Conservation (phyloP, 2,888 invertebrate species). For the Yponomeuta cagnagella region DNA sequence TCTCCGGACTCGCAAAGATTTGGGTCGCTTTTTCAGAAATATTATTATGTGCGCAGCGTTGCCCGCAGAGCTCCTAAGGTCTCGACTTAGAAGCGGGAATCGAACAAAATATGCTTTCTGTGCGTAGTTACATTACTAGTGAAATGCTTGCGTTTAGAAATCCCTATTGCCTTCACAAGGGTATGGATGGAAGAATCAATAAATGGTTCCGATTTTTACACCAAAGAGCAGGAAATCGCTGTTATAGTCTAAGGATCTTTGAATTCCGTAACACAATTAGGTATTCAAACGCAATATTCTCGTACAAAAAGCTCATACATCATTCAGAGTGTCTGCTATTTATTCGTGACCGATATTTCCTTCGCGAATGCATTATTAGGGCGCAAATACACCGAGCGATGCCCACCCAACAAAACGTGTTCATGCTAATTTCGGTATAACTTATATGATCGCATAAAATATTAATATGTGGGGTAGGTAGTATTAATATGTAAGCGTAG, state of each 20-base stretch:
- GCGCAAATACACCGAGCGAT: neutral
- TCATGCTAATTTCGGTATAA: too few relatives aligned
- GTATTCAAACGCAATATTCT: neutral
- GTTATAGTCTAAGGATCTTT: neutral
- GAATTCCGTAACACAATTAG: neutral
- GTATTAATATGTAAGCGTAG: too few relatives aligned
- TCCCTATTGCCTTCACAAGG: neutral
- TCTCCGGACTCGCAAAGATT: conserved; percentile 5
- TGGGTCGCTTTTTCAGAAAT: conserved; percentile 3
- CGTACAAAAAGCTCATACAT: neutral
- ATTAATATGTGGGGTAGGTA: too few relatives aligned
- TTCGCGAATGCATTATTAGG: neutral
- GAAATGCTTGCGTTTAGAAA: conserved; percentile 6
- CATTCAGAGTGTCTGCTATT: neutral
- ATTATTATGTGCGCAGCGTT: neutral
- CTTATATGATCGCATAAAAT: too few relatives aligned
- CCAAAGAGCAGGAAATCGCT: conserved; percentile 22
- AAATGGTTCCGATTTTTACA: conserved; percentile 18
- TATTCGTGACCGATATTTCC: neutral
- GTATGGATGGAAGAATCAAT: neutral
- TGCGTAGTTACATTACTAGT: neutral
- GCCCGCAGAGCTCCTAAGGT: neutral
- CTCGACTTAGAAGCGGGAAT: neutral
- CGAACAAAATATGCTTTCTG: neutral
- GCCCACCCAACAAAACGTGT: too few relatives aligned